These are phyloP conservation scores for Paracyclopina nana DNA, from an alignment of 1,140 invertebrate species.

Conservation along the genomic window DNA sequence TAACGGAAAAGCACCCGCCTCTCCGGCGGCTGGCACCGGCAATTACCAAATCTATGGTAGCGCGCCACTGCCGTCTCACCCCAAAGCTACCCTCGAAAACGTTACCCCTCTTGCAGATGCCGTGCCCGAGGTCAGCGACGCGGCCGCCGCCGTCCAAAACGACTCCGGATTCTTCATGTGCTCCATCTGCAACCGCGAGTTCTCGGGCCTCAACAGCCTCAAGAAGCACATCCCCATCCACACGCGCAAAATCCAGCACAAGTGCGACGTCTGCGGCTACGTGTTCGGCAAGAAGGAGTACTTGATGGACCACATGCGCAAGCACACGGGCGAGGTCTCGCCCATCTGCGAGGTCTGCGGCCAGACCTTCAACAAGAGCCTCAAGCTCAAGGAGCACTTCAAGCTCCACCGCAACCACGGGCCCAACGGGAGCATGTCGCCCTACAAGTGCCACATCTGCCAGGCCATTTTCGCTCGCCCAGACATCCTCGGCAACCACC, in stretches of 20 bases:
- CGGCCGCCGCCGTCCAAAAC: conserved; percentile 8
- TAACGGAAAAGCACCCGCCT: too few species aligned
- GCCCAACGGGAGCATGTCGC: not conserved
- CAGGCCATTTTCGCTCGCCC: not conserved
- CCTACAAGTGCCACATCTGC: conserved; percentile 14
- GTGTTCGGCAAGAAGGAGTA: conserved; percentile 17
- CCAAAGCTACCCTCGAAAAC: too few species aligned
- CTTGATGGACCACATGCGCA: conserved; percentile 8
- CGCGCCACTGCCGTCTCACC: not conserved
- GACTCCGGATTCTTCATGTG: conserved; percentile 14
- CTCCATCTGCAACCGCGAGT: conserved; percentile 11
- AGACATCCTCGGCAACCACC: not conserved
- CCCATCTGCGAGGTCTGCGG: conserved; percentile 13
- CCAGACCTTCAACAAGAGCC: conserved; percentile 12
- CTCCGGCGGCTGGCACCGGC: not conserved
- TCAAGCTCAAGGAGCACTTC: conserved; percentile 14
- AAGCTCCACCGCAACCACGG: conserved; percentile 11
- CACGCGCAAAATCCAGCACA: conserved; percentile 9
- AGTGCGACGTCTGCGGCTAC: conserved; percentile 13
- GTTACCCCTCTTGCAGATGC: conserved; percentile 2
- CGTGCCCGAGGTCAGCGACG: conserved; percentile 11
- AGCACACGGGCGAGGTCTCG: conserved; percentile 9
- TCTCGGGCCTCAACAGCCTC: conserved; percentile 14
- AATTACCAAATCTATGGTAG: conserved; percentile 11
- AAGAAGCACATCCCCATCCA: conserved; percentile 16